Percentiles rank a stretch among this genome's conserved stretches.
phyloP scores from a whole-genome alignment of 2,113 vertebrate species.

The Halcyon malimbica region DNA sequence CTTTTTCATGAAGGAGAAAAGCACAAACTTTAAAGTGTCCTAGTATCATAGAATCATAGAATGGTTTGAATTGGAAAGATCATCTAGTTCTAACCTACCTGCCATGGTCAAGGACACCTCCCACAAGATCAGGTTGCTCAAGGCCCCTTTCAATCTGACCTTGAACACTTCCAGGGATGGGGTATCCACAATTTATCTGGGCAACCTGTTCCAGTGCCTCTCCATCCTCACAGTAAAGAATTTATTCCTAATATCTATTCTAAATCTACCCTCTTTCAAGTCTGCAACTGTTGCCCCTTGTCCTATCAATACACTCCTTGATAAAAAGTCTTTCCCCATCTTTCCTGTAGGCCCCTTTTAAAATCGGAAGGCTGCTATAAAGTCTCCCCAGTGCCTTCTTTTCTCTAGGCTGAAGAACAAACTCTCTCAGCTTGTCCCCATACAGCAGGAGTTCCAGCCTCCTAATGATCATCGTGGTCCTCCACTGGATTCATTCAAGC shows the following conservation, averaged over 20 bases:
- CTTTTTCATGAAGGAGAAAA: background rate
- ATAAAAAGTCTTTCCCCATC: background rate
- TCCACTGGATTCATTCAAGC: no score
- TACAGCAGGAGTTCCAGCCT: no score
- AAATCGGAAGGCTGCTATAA: background rate
- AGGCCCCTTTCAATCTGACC: background rate
- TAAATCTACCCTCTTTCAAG: background rate
- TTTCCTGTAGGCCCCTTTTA: background rate
- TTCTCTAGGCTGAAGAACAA: background rate
- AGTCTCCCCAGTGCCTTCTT: background rate
- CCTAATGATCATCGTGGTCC: no score
- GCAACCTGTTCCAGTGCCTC: background rate
- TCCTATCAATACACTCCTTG: background rate
- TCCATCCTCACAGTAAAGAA: background rate
- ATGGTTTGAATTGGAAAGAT: background rate
- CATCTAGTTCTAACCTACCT: background rate
- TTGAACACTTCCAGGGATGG: background rate
- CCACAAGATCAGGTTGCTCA: background rate
- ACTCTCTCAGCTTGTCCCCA: no score
- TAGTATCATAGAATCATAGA: background rate
- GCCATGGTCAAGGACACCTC: background rate
- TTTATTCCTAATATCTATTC: no score
- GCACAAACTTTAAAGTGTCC: background rate
- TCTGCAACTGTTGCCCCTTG: background rate
- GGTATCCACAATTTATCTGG: background rate